Conservation (phyloP, 1,140 invertebrate genomes). For the Helicorthomorpha holstii region DNA sequence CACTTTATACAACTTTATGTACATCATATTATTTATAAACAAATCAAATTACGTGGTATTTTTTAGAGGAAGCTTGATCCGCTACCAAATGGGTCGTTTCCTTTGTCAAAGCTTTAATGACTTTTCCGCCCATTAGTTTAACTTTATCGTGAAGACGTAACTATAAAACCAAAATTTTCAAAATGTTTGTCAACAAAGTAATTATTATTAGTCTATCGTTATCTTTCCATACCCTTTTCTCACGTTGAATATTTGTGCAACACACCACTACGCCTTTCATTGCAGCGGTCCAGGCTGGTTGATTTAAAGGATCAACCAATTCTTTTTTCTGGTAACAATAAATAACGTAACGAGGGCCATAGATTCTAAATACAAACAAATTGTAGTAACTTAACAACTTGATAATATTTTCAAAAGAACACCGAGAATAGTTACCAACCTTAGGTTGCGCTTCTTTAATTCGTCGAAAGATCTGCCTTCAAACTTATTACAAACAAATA, state of each 20-base stretch:
- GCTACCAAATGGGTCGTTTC: slow-evolving; percentile 68
- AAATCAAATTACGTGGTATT: slow-evolving; percentile 27
- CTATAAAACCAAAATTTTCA: slow-evolving; percentile 14
- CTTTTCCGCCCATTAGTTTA: slow-evolving; percentile 65
- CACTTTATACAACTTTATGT: slow-evolving; percentile 9
- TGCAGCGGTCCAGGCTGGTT: slow-evolving; percentile 59
- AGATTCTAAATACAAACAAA: background rate
- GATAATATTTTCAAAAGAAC: background rate
- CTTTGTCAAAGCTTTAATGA: slow-evolving; percentile 45
- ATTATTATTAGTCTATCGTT: background rate
- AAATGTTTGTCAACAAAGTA: background rate
- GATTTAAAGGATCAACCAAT: slow-evolving; percentile 47
- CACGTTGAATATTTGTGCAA: slow-evolving; percentile 44
- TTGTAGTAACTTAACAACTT: background rate
- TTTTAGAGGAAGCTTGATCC: slow-evolving; percentile 33
- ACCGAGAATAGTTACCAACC: background rate
- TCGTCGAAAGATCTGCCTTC: background rate
- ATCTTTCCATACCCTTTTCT: slow-evolving; percentile 35
- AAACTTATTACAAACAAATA: slow-evolving; percentile 4
- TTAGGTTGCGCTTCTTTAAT: background rate
- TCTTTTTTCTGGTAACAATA: background rate
- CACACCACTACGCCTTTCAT: slow-evolving; percentile 59
- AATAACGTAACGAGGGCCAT: slow-evolving; percentile 1
- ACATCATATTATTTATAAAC: slow-evolving; percentile 2
- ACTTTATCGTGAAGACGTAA: slow-evolving; percentile 46